Evolutionary conservation across 1,140 invertebrate species (phyloP), one percentile per base, ranked within the genome.

Genomic region (Dysdera silvatica): DNA sequence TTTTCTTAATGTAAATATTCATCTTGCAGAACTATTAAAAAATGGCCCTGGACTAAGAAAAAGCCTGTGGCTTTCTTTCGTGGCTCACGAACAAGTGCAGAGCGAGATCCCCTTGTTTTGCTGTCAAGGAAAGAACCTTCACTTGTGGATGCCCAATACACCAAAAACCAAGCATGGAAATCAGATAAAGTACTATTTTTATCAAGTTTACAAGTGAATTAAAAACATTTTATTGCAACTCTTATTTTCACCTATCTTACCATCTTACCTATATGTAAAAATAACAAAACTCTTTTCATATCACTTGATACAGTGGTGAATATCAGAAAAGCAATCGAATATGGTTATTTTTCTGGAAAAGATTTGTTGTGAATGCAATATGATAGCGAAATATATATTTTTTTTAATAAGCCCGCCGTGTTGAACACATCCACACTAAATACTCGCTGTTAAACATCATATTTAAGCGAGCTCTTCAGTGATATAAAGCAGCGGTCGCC

Each of bases 91-190:
- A 98, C 95, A 8, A 92, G 85, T 71, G 80, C 83, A 23, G 91
- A 98, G 75, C 78, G 95, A 64, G 95, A 98, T 78, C 82, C 88
- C 47, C 77, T 98, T n/a, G 79, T 98, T 57, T 76, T 92, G 40
- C 76, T 98, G 2, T 94, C 92, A 32, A 80, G 93, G 62, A 81
- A 82, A 41, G 63, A 75, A 23, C 85, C 90, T 16, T 79, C 90
- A 3, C 73, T 97, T 40, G 85, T 91, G 20, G 89, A 96, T 81
- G 95, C 94, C 8, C 82, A 89, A 65, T 98, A 96, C 75, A 98
- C 95, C 0, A 97, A 95, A 77, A 98, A 98, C 80, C 95, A 98
- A 80, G 94, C 94, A 1, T 98, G 94, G 94, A 95, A 91, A 76
- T 96, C 93, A 31, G 84, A 90, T 68, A 81, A 82, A 61, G 86